A percentile compares a stretch with the other conserved stretches of the same genome.
These are phyloP conservation scores for Bradypodion pumilum DNA, from an alignment of 2,797 vertebrate species.

Conservation along the genomic window DNA sequence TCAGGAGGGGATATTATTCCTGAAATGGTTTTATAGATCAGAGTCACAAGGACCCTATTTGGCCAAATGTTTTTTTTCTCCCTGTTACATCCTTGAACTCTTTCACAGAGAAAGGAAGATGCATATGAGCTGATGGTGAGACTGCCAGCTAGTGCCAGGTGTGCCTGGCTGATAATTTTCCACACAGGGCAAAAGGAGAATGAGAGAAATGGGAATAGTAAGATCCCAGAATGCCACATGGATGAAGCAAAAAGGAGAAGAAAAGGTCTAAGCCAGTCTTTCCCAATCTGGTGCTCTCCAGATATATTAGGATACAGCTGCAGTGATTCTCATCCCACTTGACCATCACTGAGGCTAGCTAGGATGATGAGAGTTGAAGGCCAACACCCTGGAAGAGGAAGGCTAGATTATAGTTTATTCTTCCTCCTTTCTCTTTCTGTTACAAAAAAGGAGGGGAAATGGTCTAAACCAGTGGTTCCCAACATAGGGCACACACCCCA, in stretches of 20 bases:
- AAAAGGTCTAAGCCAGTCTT: not conserved
- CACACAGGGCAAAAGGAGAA: not conserved
- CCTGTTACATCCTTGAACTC: not conserved
- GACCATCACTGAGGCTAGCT: not conserved
- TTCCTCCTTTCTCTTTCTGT: too few relatives aligned
- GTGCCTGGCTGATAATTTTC: constrained; percentile 2
- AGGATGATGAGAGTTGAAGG: not conserved
- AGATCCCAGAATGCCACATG: not conserved
- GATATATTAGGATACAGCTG: not conserved
- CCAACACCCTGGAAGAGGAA: not conserved
- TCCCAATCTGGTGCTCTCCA: not conserved
- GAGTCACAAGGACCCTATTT: not conserved
- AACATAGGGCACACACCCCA: too few relatives aligned
- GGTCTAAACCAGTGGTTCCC: too few relatives aligned
- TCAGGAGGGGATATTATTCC: constrained; percentile 17
- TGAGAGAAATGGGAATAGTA: not conserved
- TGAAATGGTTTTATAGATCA: not conserved
- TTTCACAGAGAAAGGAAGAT: not conserved
- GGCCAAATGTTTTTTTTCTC: not conserved
- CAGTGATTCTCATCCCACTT: not conserved
- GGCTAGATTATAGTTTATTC: too few relatives aligned
- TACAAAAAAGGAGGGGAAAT: too few relatives aligned
- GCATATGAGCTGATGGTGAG: not conserved
- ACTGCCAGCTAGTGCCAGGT: not conserved
- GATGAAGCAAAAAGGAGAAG: not conserved